Conservation (phyloP, 2,797 vertebrate species). For the Eutrigla gurnardus region DNA sequence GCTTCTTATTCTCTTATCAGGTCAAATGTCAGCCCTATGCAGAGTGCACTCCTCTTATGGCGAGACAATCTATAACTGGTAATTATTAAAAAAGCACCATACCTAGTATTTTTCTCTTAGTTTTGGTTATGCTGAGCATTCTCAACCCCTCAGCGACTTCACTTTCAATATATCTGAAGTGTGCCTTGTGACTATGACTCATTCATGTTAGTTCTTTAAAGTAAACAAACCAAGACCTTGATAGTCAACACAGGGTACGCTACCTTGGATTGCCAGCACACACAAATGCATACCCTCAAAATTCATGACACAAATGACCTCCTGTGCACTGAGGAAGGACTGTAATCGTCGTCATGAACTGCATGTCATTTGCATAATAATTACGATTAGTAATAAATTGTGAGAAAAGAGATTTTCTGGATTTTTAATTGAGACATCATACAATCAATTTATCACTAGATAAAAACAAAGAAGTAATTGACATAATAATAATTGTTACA, state of each 20-base stretch:
- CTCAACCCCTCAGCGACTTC: neutral
- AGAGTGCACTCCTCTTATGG: conserved; percentile 16
- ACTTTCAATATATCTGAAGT: conserved; percentile 24
- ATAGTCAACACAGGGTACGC: neutral
- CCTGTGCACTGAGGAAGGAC: neutral
- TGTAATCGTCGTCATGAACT: neutral
- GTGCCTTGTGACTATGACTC: conserved; percentile 7
- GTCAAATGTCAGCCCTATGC: conserved; percentile 28
- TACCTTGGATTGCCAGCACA: neutral
- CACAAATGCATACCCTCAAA: neutral
- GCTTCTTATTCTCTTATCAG: conserved; percentile 24
- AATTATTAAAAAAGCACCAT: conserved; percentile 42
- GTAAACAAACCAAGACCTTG: conserved; percentile 5
- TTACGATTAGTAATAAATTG: neutral
- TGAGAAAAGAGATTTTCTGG: neutral
- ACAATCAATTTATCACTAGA: neutral
- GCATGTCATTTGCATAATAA: neutral
- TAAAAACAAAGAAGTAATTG: conserved; percentile 4
- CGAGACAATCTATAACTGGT: conserved; percentile 34
- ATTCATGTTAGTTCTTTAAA: conserved; percentile 13
- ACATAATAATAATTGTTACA: neutral
- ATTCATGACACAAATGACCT: neutral
- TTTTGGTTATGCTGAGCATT: conserved; percentile 24
- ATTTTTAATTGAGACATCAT: neutral
- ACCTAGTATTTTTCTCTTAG: conserved; percentile 21